These are phyloP conservation scores for Bradypodion pumilum DNA, from an alignment of 2,797 vertebrate species.

Conservation along the genomic window DNA sequence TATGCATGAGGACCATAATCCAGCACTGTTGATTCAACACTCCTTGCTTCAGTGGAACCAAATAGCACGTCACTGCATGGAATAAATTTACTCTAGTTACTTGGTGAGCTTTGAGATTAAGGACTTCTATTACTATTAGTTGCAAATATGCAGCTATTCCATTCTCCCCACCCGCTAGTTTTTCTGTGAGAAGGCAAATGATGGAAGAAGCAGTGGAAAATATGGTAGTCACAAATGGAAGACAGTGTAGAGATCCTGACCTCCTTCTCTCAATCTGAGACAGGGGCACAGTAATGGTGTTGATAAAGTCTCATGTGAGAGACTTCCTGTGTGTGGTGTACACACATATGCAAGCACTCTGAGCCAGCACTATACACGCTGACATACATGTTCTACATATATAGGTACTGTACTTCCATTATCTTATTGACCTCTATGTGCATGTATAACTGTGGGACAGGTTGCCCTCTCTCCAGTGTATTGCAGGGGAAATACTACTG, in stretches of 20 bases:
- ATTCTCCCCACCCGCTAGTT: not conserved
- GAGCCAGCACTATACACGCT: not conserved
- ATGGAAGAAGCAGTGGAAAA: not conserved
- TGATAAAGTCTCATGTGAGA: not conserved
- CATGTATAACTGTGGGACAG: not conserved
- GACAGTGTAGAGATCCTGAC: not conserved
- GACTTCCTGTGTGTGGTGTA: not conserved
- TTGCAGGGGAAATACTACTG: not conserved
- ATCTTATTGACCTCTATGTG: not conserved
- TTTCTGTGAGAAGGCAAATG: not conserved
- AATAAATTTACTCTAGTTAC: not conserved
- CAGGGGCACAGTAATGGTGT: not conserved
- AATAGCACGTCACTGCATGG: not conserved
- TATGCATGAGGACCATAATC: not conserved
- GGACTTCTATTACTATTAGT: not conserved
- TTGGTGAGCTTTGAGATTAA: not conserved
- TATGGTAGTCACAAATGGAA: not conserved
- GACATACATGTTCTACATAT: not conserved
- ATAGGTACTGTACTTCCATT: not conserved
- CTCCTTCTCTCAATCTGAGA: not conserved
- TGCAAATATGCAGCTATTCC: not conserved
- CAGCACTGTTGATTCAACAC: not conserved
- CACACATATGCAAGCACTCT: not conserved
- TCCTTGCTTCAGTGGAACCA: not conserved
- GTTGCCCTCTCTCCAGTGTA: not conserved